Evolutionary conservation across 23 tunicate species (phyloP).

Genomic region (Oikopleura dioica): DNA sequence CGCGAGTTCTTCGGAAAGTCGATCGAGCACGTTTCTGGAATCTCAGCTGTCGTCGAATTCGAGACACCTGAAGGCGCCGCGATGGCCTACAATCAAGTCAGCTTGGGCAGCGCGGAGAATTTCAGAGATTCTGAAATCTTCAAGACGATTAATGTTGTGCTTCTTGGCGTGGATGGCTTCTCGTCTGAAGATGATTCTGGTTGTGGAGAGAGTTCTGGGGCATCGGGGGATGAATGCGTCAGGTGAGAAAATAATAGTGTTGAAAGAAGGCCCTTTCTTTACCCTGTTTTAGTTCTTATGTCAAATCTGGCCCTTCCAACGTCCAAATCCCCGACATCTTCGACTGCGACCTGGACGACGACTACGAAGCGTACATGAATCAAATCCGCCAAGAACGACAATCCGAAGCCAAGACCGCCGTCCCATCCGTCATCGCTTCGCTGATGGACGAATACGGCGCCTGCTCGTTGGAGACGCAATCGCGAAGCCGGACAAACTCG

Average conservation of each 20-base stretch:
- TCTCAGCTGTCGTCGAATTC: conserved; percentile 6
- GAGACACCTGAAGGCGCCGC: conserved; percentile 9
- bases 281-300: no score
- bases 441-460: conserved; percentile 6
- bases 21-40: not conserved
- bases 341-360: not conserved
- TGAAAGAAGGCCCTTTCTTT: no score
- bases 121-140: not conserved
- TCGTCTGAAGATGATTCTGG: not conserved
- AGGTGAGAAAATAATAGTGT: no score
- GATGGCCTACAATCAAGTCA: not conserved
- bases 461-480: not conserved
- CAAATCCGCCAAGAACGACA: conserved; percentile 5
- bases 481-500: not conserved
- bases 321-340: no score
- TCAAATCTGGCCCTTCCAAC: no score
- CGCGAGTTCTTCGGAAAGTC: not conserved
- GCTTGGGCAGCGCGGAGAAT: not conserved
- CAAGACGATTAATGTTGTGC: not conserved
- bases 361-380: not conserved
- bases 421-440: not conserved
- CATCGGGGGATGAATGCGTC: not conserved
- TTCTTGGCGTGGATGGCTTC: not conserved
- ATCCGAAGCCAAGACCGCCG: not conserved
- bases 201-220: not conserved